Base-by-base conservation (phyloP, 1,140 invertebrate genomes). In the Kradibia gibbosae region DNA sequence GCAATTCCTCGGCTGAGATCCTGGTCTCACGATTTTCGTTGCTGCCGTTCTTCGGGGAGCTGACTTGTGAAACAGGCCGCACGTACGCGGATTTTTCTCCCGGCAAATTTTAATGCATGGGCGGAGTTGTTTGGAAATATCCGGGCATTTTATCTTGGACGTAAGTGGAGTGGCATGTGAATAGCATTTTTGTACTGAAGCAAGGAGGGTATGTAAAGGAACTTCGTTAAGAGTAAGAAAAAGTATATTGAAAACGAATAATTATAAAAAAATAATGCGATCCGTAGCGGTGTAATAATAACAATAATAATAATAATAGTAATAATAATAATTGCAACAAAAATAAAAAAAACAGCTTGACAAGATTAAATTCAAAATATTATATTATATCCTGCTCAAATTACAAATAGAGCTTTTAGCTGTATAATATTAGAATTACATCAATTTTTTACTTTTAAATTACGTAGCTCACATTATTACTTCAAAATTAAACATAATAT, bases 401-500 rank as follows among this genome's bases (percentile, higher is more conserved):
- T 60, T 2, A 31, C 8, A 60, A 8, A 13, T 11, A 31, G 3
- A 31, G 4, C 2, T 13, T 57, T 31, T 31, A 45, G 13, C 42
- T 60, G 25, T 2, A 60, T 11, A 28, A 1, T 60, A 1, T 28
- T 45, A 45, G 42, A 45, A 53, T 10, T 53, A 3, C 50, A 31
- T 13, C 0, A 28, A 10, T 11, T 62, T 62, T 34, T 3, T 31
- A 1, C 0, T 60, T 28, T 31, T 60, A 4, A 60, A 60, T 60
- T 31, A 13, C 57, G 2, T 10, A 0, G 10, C 57, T 20, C 5
- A 11, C 57, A 28, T 28, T 60, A 60, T 60, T 31, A 5, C 25
- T 31, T 20, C 13, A 31, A 60, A 60, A 57, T 74, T 60, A 60
- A 75, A 75, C 36, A 28, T 36, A n/a, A 28, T 75, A 42, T 60